Evolutionary conservation across 2,797 vertebrate genomes (phyloP), one percentile per base, ranked within the genome.

Genomic region (Oreochromis mossambicus): DNA sequence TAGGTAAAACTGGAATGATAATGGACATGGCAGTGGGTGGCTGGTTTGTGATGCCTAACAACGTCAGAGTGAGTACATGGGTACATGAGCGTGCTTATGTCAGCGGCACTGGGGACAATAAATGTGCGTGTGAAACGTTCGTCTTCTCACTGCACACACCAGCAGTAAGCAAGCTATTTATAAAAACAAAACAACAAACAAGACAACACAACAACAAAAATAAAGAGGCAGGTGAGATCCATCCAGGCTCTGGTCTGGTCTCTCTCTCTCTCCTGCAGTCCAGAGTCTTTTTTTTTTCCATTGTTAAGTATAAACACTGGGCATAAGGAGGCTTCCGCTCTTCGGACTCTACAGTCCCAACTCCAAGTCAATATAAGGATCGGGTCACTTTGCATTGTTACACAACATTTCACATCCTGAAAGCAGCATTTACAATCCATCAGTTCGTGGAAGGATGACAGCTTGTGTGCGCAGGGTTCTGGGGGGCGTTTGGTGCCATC

Each of bases 241-340:
- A 77, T 41, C 48, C 58, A 29, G 70, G 85, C 51, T 87, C 70
- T 73, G 36, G 77, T 82, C 66, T 46, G 80, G 76, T 90, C 70
- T 24, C 24, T 24, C 24, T 24, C 52, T 34, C 73, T 34, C 73
- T 12, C 29, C 70, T 50, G 21, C 10, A 29, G 58, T 68, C 61
- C 7, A 48, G 68, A 80, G 80, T 91, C 50, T 77, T 88, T 81
- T 88, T 81, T 68, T 55, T 13, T 56, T 10, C 5, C 11, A n/a
- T 38, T 46, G 24, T 8, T 68, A 77, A 86, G 85, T 88, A 84
- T 85, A 38, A 92, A 93, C 88, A 83, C 90, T 82, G 88, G 83
- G 92, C 90, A 87, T 91, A 91, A 92, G 94, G 95, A 88, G 96
- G 96, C 96, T 95, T 95, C 95, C 95, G 96, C 96, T 96, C 96